Conservation (phyloP, 2,797 vertebrate species). For the Ibycter americanus region DNA sequence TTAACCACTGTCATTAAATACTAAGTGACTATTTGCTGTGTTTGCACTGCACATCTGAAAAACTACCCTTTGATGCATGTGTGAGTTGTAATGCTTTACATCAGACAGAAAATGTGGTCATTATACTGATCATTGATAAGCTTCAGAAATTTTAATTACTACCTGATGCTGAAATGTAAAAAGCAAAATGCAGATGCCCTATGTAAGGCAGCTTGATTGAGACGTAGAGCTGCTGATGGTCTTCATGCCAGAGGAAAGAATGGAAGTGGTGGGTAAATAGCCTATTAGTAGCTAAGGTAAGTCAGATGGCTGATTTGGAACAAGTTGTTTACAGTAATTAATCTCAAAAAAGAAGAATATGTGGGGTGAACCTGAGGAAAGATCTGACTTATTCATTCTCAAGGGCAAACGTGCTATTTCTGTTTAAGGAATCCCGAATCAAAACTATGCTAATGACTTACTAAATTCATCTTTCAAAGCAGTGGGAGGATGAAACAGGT, state of each 20-base stretch:
- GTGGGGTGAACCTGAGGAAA: background rate
- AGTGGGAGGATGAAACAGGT: background rate
- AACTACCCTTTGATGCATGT: background rate
- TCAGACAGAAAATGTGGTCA: background rate
- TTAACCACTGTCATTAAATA: no score
- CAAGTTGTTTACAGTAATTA: background rate
- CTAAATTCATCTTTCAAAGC: background rate
- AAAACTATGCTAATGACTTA: background rate
- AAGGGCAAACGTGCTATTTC: background rate
- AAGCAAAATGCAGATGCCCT: background rate
- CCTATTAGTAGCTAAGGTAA: background rate
- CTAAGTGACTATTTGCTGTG: background rate
- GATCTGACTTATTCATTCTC: background rate
- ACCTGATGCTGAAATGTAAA: background rate
- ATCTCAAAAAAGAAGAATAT: background rate
- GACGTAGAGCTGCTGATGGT: background rate
- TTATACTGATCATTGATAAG: background rate
- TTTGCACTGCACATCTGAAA: background rate
- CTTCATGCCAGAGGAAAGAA: background rate
- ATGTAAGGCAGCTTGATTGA: background rate
- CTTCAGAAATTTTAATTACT: background rate
- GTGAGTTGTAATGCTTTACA: background rate
- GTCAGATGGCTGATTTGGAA: background rate
- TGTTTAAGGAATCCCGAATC: background rate
- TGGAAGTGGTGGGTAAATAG: background rate